Evolutionary conservation across 2,888 invertebrate genomes (phyloP), one percentile per base, ranked within the genome.

Genomic region (Liposcelis brunnea): DNA sequence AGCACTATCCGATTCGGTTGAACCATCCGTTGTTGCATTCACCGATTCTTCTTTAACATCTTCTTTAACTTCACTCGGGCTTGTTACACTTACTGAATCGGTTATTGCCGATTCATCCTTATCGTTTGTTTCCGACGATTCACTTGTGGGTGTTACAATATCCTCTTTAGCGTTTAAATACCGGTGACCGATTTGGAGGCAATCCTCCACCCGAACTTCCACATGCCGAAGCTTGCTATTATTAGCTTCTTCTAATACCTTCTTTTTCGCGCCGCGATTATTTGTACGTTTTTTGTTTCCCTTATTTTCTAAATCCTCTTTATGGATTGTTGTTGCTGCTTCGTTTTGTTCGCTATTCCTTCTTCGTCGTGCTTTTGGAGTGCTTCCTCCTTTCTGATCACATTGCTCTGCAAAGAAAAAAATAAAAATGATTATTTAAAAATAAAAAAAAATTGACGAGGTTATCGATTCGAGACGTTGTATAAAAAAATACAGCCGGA

Each of bases 161-260:
- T 45, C 44, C 52, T 52, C 50, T 54, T 21, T 42, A 49, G 55
- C 55, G 52, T 55, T 58, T 52, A 61, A 26, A 26, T 26, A 26
- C 8, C 26, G 26, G 8, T 26, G 26, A 26, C 26, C 26, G 26
- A 26, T 26, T 26, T 26, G 60, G 54, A 63, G 56, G 53, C 65
- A 63, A 53, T 63, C 61, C 53, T 64, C 63, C 19, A 63, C 61
- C 35, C 61, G 57, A 43, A 62, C 57, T 51, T 62, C 60, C 48
- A 64, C 59, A 49, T 63, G 59, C 51, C 63, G 56, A 53, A 64
- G 59, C 53, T 66, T 65, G 49, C 62, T 62, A 52, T 63, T 64
- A 53, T 60, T 64, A 31, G 62, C 60, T 49, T 63, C 64, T 52
- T 65, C 65, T 47, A 63, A 55, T 46, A 64, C 59, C 51, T 64